These are phyloP conservation scores for Calephelis virginiensis DNA, from an alignment of 1,140 invertebrate genomes.

Conservation along the genomic window DNA sequence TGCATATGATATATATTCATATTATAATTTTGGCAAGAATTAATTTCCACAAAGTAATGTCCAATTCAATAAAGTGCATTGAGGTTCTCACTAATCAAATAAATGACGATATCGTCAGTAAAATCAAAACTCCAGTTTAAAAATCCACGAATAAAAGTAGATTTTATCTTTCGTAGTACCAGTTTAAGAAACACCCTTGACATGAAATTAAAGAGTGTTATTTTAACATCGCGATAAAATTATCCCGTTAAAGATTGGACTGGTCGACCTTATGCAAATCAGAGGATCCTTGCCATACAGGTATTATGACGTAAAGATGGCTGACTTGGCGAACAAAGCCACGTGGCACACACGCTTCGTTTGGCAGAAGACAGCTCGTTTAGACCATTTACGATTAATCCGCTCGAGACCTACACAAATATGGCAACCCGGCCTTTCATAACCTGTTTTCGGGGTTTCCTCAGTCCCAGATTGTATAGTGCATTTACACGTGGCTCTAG, in stretches of 20 bases:
- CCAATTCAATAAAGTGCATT: background rate
- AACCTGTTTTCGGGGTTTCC: constrained; percentile 76
- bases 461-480: constrained; percentile 46
- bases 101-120: background rate
- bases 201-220: constrained; percentile 16
- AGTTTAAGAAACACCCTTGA: constrained; percentile 14
- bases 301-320: constrained; percentile 53
- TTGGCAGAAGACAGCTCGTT: constrained; percentile 66
- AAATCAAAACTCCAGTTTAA: background rate
- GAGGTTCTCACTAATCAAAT: constrained; percentile 5
- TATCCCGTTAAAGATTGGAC: constrained; percentile 22
- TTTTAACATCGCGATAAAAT: constrained; percentile 33
- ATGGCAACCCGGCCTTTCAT: constrained; percentile 72
- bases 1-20: too few relatives aligned
- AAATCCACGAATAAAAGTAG: constrained; percentile 6
- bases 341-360: constrained; percentile 54
- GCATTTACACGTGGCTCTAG: constrained; percentile 43
- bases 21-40: background rate
- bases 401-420: constrained; percentile 68
- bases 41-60: background rate
- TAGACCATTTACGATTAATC: constrained; percentile 75
- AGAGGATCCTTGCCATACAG: constrained; percentile 38
- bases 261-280: constrained; percentile 51
- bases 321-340: constrained; percentile 34
- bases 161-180: constrained; percentile 16